phyloP scores from a whole-genome alignment of 2,888 invertebrate species.

The Diogma glabrata region DNA sequence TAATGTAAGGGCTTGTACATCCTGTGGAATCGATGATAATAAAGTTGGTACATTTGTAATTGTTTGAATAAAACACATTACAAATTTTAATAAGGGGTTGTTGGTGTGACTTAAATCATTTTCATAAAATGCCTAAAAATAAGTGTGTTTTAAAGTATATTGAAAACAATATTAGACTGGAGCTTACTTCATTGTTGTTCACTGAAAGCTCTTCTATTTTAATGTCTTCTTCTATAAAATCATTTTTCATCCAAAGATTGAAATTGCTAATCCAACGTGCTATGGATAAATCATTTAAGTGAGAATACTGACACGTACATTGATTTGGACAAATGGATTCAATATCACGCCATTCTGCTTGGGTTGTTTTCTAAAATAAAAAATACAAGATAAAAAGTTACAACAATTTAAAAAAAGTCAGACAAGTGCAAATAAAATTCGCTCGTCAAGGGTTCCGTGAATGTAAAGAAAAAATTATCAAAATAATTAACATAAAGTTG shows the following conservation, averaged over 20 bases:
- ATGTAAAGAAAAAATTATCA: no score
- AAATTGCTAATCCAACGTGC: slow-evolving; percentile 38
- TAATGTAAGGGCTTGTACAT: slow-evolving; percentile 43
- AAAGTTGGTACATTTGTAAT: slow-evolving; percentile 35
- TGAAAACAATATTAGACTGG: background rate
- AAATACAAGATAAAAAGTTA: no score
- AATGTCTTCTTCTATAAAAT: background rate
- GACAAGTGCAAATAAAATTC: no score
- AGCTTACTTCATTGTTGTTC: slow-evolving; percentile 22
- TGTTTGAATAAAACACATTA: slow-evolving; percentile 42
- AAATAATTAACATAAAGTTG: no score
- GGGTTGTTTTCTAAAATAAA: no score
- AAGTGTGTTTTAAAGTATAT: background rate
- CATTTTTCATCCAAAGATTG: slow-evolving; percentile 16
- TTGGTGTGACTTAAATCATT: slow-evolving; percentile 33
- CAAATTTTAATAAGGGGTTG: slow-evolving; percentile 39
- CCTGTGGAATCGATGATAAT: slow-evolving; percentile 36
- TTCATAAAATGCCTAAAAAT: slow-evolving; percentile 34
- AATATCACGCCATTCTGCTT: slow-evolving; percentile 20
- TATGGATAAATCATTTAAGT: slow-evolving; percentile 43
- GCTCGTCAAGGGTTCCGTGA: no score
- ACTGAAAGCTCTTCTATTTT: slow-evolving; percentile 17
- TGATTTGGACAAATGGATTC: slow-evolving; percentile 37
- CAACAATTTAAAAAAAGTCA: no score
- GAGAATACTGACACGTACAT: slow-evolving; percentile 44